A percentile compares a stretch with the other conserved stretches of the same genome.
These are phyloP conservation scores for Cistogaster globosa DNA, from an alignment of 2,888 invertebrate genomes.

Conservation along the genomic window DNA sequence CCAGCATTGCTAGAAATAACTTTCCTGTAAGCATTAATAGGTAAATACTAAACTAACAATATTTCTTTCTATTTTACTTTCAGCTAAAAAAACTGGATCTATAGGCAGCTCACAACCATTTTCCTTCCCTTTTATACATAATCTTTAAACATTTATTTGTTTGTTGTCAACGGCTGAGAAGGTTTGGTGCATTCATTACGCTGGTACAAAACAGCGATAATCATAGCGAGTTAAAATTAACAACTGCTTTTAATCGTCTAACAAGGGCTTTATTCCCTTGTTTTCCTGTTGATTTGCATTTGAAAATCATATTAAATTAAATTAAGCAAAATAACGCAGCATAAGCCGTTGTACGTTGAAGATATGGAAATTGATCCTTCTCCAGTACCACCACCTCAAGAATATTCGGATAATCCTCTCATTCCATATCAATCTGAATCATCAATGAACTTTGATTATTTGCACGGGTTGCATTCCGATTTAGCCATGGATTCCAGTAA, in stretches of 20 bases:
- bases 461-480: conserved; percentile 77
- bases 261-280: background rate
- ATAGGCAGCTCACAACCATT: background rate
- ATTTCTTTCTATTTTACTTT: conserved; percentile 55
- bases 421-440: conserved; percentile 78
- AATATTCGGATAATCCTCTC: conserved; percentile 76
- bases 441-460: conserved; percentile 82
- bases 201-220: background rate
- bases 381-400: conserved; percentile 79
- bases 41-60: conserved; percentile 41
- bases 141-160: conserved; percentile 14
- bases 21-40: conserved; percentile 52
- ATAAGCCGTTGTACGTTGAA: conserved; percentile 71
- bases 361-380: conserved; percentile 82
- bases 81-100: conserved; percentile 54
- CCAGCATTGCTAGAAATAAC: conserved; percentile 31
- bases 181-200: conserved; percentile 23
- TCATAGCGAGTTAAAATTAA: background rate
- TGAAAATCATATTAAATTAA: conserved; percentile 19
- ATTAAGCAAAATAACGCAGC: conserved; percentile 74
- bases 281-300: conserved; percentile 6
- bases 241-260: background rate
- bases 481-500: conserved; percentile 59
- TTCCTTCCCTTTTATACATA: conserved; percentile 10
- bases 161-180: background rate